Base-by-base conservation (phyloP, 2,888 invertebrate genomes). In the Dilophus febrilis region DNA sequence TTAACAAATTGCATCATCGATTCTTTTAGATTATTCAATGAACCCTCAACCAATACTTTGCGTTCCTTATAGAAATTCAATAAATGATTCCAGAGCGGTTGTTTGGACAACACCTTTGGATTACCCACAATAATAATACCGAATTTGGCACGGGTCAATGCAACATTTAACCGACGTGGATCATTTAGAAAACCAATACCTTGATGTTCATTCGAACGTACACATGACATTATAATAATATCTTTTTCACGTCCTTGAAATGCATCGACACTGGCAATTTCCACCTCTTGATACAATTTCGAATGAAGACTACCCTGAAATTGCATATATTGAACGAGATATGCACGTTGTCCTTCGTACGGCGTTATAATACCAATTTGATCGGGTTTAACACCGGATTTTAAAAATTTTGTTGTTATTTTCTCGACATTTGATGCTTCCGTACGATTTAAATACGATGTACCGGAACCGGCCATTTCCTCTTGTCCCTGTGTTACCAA, bases 231-330 rank as follows among this genome's bases (percentile, higher is more conserved):
- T 40, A 99, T 92, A 48, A 99, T 98, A 42, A 97, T 86, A 56
- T 99, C 98, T 56, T 99, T 99, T 57, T 99, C 98, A 37, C 98
- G 71, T 0, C 98, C 98, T 62, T 97, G 95, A 61, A 99, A 99
- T 0, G 98, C 98, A 61, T 99, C 98, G 3, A 99, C 98, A 63
- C 94, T 95, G 8, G 97, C 98, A 1, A 99, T 95, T 65, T 99
- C 98, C 40, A 99, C 92, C 57, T 97, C 95, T 65, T 94, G 84
- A 58, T 99, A 99, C 1, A 98, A 67, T 56, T 95, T 95, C 29
- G 91, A 84, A 57, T 97, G 94, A 40, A 99, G 66, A 11, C 92
- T 86, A 11, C 98, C 98, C 57, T 94, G 95, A 57, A 92, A 92
- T 61, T 97, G 95, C 95, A 98, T 97, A 58, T 95, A 91, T 57